phyloP scores from a whole-genome alignment of 2,113 vertebrate species.

The Albula glossodonta region DNA sequence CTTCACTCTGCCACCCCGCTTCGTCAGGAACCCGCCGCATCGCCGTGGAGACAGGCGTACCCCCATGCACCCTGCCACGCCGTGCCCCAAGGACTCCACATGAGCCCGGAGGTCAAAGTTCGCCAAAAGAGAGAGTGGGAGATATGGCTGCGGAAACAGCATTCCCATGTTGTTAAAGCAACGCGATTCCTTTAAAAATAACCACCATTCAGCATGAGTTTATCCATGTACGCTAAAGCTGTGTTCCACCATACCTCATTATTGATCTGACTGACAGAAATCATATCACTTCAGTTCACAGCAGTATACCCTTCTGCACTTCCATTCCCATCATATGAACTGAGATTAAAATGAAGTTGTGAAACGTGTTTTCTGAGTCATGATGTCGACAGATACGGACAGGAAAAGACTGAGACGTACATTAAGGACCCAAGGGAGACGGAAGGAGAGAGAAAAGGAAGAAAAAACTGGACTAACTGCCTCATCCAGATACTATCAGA shows the following conservation, averaged over 20 bases:
- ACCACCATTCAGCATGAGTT: too few species aligned
- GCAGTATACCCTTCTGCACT: too few species aligned
- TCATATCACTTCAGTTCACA: background rate
- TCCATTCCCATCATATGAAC: too few species aligned
- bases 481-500: background rate
- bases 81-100: conserved; percentile 82
- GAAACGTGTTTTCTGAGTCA: too few species aligned
- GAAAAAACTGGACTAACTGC: background rate
- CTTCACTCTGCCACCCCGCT: conserved; percentile 86
- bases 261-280: background rate
- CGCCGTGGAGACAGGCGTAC: conserved; percentile 68
- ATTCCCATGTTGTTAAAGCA: background rate
- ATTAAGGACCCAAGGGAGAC: background rate
- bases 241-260: background rate
- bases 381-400: background rate
- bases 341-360: too few species aligned
- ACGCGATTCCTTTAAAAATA: background rate
- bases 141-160: conserved; percentile 34
- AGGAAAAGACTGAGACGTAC: background rate
- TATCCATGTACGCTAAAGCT: too few species aligned
- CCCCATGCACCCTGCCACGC: conserved; percentile 70
- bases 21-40: conserved; percentile 83
- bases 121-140: conserved; percentile 62
- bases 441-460: background rate
- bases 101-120: conserved; percentile 82